Conservation (phyloP, 2,797 vertebrate species). For the Pantherophis alleghaniensis region DNA sequence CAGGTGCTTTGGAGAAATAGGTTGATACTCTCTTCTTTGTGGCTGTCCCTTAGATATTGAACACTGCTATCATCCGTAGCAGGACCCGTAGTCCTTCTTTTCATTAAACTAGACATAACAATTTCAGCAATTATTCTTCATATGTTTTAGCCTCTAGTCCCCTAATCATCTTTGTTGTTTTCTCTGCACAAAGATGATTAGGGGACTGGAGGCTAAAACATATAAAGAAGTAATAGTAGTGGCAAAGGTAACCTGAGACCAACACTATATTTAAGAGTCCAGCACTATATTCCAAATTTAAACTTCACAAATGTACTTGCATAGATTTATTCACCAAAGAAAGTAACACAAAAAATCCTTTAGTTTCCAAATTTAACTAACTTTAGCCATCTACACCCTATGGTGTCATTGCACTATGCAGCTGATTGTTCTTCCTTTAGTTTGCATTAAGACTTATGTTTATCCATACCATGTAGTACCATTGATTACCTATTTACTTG, state of each 20-base stretch:
- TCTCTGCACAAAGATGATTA: too few species aligned
- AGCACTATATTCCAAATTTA: not conserved
- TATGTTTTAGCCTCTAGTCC: too few species aligned
- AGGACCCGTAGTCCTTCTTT: too few species aligned
- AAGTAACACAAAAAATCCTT: not conserved
- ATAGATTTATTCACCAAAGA: not conserved
- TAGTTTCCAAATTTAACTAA: not conserved
- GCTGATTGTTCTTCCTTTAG: not conserved
- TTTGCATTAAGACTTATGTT: slow-evolving; percentile 27
- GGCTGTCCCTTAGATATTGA: too few species aligned
- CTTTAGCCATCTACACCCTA: not conserved
- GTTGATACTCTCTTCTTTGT: too few species aligned
- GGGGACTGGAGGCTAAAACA: too few species aligned
- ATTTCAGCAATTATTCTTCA: too few species aligned
- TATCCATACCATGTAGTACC: slow-evolving; percentile 32
- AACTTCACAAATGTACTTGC: not conserved
- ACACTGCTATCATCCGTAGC: too few species aligned
- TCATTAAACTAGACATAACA: too few species aligned
- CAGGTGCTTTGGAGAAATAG: too few species aligned
- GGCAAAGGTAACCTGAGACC: not conserved
- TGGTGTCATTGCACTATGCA: not conserved
- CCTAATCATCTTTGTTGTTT: too few species aligned
- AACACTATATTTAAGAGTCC: not conserved
- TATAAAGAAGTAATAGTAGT: too few species aligned
- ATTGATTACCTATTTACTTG: slow-evolving; percentile 53